Evolutionary conservation across 2,113 vertebrate species (phyloP).

Genomic region (Pterocles orientalis): DNA sequence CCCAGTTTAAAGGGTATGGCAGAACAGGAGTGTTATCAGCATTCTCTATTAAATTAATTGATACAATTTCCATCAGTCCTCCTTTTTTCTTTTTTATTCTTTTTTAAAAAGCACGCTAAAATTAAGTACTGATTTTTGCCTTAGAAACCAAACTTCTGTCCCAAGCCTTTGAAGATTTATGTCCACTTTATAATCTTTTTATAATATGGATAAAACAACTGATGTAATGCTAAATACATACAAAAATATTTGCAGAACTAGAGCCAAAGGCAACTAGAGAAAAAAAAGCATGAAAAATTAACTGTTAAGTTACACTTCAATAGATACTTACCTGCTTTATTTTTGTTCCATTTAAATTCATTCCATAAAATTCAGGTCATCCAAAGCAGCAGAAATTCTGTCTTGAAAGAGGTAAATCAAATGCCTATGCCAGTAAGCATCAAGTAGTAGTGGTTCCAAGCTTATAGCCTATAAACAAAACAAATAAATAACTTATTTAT

Average conservation of each 20-base stretch:
- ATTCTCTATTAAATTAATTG: neutral
- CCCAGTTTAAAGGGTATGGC: neutral
- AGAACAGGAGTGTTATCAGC: neutral
- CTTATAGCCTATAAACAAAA: slow-evolving; percentile 71
- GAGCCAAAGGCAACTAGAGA: neutral
- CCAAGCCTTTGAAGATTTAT: neutral
- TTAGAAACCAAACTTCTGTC: neutral
- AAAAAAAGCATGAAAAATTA: neutral
- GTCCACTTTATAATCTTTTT: neutral
- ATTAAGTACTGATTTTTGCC: neutral
- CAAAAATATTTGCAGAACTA: neutral
- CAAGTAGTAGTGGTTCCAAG: slow-evolving; percentile 75
- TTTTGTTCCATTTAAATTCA: slow-evolving; percentile 76
- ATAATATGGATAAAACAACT: neutral
- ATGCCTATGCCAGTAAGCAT: slow-evolving; percentile 82
- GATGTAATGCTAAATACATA: neutral
- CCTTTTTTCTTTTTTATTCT: neutral
- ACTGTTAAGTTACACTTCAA: neutral
- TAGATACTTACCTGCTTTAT: slow-evolving; percentile 67
- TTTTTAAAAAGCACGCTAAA: neutral
- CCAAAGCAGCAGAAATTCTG: slow-evolving; percentile 71
- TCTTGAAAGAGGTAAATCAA: slow-evolving; percentile 80
- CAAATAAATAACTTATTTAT: neutral
- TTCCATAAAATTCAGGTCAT: slow-evolving; percentile 80
- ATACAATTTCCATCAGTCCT: neutral